These are phyloP conservation scores for Hemistola chrysoprasaria DNA, from an alignment of 2,888 invertebrate genomes.

Conservation along the genomic window DNA sequence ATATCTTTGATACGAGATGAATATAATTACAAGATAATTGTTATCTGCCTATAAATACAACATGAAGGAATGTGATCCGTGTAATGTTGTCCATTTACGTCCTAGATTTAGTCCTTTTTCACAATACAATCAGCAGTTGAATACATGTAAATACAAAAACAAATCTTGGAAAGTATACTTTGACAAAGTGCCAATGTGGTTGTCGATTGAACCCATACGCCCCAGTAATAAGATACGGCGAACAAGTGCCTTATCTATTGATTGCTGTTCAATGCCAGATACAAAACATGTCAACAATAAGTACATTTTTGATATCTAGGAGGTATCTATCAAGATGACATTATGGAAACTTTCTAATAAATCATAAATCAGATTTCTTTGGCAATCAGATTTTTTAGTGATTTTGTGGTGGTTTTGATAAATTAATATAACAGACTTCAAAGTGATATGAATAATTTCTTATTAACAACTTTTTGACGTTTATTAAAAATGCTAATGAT, in stretches of 20 bases:
- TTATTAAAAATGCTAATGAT: conserved; percentile 5
- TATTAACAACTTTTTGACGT: too few relatives aligned
- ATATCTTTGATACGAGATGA: conserved; percentile 8
- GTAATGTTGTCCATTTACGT: too few relatives aligned
- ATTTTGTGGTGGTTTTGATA: too few relatives aligned
- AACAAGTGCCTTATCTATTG: conserved; percentile 54
- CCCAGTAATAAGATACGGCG: conserved; percentile 63
- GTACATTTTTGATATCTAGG: background rate
- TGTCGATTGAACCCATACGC: conserved; percentile 35
- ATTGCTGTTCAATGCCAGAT: conserved; percentile 40
- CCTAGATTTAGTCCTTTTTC: too few relatives aligned
- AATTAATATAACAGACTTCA: too few relatives aligned
- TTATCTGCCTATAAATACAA: conserved; percentile 13
- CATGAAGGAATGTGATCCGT: conserved; percentile 3
- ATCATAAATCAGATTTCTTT: too few relatives aligned
- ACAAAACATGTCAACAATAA: conserved; percentile 15
- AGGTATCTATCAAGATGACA: too few relatives aligned
- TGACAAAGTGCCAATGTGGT: conserved; percentile 3
- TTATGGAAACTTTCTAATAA: too few relatives aligned
- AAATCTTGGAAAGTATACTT: background rate
- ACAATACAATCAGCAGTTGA: too few relatives aligned
- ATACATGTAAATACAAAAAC: background rate
- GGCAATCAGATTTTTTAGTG: too few relatives aligned
- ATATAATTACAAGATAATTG: conserved; percentile 11
- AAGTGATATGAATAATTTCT: too few relatives aligned